Base-by-base conservation (phyloP, 2,797 vertebrate species). In the Sciurus carolinensis region DNA sequence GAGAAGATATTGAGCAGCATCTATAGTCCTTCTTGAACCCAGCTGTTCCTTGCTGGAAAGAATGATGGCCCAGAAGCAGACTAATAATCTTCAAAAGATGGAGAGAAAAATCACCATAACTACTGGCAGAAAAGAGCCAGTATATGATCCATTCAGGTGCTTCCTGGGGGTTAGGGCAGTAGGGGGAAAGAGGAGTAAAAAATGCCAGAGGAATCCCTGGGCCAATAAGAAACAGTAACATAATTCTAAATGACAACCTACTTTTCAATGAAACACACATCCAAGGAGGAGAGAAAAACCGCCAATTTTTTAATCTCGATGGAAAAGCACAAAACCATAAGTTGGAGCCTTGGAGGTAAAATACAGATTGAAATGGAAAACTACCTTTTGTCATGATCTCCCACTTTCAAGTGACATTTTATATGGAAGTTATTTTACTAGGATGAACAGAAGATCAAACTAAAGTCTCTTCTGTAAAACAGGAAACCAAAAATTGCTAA, bases 281-380 rank as follows among this genome's bases (percentile, higher is more conserved):
- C 52, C 3, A 22, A 90, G 54, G 1, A 39, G 50, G 36, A 39
- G 36, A 39, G 17, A 66, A 90, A 90, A 95, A n/a, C 10, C 22
- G 67, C 42, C 44, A 39, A 18, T 28, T 47, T 52, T 93, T 73
- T 30, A 87, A 75, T 75, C 62, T 76, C 73, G 88, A 11, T 18
- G 50, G 94, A 87, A 95, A 84, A 96, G 73, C 42, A 87, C 50
- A 97, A 95, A 97, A 93, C 15, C 80, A 91, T 72, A 96, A 79
- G 62, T n/a, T 83, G 77, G 26, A 95, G 79, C 57, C 92, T 85
- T 0, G 28, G 82, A 95, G 72, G 82, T 92, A 76, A 95, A 95
- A 66, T 30, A 64, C 6, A 94, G 71, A 76, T 47, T 39, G 79
- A 92, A 90, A 83, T 33, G 30, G 69, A 76, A 85, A 87, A 83